Percentiles rank a stretch among this genome's conserved stretches.
phyloP scores from a whole-genome alignment of 2,797 vertebrate genomes.

The Numenius phaeopus region DNA sequence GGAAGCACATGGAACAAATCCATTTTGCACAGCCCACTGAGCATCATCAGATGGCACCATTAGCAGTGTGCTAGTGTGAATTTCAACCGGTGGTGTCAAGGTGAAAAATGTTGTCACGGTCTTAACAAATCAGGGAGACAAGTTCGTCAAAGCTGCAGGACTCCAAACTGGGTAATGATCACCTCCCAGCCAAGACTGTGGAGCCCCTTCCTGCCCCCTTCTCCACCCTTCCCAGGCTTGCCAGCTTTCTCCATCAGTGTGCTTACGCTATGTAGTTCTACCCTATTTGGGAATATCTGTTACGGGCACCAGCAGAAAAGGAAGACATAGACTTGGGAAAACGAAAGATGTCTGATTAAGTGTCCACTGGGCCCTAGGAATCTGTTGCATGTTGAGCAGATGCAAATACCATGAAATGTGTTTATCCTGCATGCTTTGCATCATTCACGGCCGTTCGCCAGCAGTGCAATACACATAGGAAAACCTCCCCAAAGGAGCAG shows the following conservation, averaged over 20 bases:
- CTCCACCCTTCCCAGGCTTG: neutral
- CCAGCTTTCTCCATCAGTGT: neutral
- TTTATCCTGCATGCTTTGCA: neutral
- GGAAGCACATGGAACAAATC: constrained; percentile 23
- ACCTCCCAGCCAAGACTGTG: neutral
- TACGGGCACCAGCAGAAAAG: neutral
- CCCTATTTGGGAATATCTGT: neutral
- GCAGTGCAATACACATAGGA: rapidly evolving
- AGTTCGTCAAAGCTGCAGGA: neutral
- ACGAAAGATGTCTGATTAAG: neutral
- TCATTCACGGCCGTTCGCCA: neutral
- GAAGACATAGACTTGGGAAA: neutral
- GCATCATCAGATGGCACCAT: constrained; percentile 31
- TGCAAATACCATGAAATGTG: neutral
- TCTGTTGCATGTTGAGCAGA: neutral
- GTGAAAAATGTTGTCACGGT: neutral
- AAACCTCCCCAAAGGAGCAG: neutral
- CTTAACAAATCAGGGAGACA: neutral
- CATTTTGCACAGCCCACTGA: neutral
- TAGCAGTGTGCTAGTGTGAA: neutral
- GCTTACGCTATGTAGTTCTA: neutral
- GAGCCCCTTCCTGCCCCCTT: neutral
- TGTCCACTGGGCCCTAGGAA: neutral
- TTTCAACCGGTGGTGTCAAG: neutral
- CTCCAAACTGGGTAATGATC: neutral